Conservation (phyloP, 2,888 invertebrate species). For the Philopedon plagiatum region DNA sequence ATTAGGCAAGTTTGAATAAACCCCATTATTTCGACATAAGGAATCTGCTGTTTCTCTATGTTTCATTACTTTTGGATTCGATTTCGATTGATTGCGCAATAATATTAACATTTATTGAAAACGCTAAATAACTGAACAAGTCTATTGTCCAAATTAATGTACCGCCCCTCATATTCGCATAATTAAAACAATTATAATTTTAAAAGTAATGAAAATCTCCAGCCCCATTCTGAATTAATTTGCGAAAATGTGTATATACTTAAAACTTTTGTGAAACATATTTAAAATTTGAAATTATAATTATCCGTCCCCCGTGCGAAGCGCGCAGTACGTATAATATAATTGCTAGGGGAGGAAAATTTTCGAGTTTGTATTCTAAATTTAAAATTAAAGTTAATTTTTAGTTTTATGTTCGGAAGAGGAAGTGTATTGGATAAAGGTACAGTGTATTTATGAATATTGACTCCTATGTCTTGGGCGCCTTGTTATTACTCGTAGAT, state of each 20-base stretch:
- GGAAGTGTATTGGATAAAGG: background rate
- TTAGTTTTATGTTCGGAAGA: background rate
- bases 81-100: no score
- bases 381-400: constrained; percentile 5
- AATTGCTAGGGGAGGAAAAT: constrained; percentile 10
- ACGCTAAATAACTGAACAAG: no score
- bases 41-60: no score
- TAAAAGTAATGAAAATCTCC: constrained; percentile 23
- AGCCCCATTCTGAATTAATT: constrained; percentile 19
- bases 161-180: no score
- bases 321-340: background rate
- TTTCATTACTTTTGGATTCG: no score
- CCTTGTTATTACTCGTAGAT: no score
- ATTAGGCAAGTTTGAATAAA: no score
- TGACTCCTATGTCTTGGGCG: no score
- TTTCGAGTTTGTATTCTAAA: constrained; percentile 3
- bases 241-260: constrained; percentile 30
- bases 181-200: constrained; percentile 32
- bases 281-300: constrained; percentile 28
- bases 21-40: no score
- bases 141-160: no score
- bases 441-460: background rate
- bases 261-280: constrained; percentile 35
- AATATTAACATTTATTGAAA: no score
- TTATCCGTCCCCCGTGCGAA: background rate